Evolutionary conservation across 2,797 vertebrate species (phyloP).

Genomic region (Anabas testudineus): DNA sequence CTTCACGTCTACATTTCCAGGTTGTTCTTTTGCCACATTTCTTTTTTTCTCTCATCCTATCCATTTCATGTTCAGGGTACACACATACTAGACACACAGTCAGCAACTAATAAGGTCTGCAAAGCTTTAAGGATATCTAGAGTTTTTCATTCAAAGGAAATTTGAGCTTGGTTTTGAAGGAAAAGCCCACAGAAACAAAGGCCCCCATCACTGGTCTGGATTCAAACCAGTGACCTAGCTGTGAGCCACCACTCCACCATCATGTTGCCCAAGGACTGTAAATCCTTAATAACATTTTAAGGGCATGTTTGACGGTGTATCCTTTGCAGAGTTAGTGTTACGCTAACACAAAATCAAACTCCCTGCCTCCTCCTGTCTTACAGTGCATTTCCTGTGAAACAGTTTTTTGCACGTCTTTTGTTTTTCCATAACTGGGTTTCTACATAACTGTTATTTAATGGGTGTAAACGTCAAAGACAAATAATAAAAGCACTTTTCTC

Average conservation of each 20-base stretch:
- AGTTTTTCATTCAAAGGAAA: not conserved
- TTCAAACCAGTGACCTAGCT: too few relatives aligned
- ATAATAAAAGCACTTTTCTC: conserved; percentile 11
- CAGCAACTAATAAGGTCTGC: not conserved
- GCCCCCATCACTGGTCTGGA: too few relatives aligned
- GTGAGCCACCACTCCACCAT: too few relatives aligned
- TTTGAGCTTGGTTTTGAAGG: not conserved
- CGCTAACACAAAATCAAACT: conserved; percentile 1
- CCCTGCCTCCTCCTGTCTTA: too few relatives aligned
- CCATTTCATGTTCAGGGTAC: not conserved
- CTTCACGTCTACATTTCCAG: conserved; percentile 3
- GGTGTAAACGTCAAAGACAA: not conserved
- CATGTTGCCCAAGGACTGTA: not conserved
- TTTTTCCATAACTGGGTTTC: not conserved
- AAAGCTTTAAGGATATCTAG: not conserved
- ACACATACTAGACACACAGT: not conserved
- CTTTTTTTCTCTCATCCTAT: conserved; percentile 3
- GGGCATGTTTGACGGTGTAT: not conserved
- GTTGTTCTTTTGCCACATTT: conserved; percentile 6
- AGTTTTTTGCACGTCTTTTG: not conserved
- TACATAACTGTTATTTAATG: not conserved
- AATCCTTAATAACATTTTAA: not conserved
- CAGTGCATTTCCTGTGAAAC: not conserved
- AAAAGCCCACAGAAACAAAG: not conserved
- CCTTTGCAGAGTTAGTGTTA: not conserved